phyloP scores from a whole-genome alignment of 2,888 invertebrate genomes.

The Vesta saturnalis region DNA sequence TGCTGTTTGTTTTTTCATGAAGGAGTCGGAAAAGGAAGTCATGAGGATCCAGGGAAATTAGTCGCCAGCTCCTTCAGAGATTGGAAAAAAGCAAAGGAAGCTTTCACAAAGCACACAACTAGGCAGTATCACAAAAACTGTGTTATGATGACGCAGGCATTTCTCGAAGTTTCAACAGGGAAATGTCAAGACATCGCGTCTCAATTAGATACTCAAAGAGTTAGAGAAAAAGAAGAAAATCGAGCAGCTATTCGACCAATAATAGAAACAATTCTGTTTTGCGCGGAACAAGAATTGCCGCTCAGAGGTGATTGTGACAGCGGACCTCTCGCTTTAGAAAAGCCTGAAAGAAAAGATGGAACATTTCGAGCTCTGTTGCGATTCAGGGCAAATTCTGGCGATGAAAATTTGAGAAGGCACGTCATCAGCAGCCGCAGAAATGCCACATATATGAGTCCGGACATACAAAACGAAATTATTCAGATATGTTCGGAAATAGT shows the following conservation, averaged over 20 bases:
- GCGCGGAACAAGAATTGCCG: conserved; percentile 29
- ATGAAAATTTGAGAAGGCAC: conserved; percentile 11
- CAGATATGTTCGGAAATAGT: too few species aligned
- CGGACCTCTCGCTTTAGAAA: conserved; percentile 22
- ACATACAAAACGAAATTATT: background rate
- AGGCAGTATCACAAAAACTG: conserved; percentile 7
- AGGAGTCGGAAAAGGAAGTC: conserved; percentile 6
- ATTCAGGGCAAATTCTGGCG: conserved; percentile 26
- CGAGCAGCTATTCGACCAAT: conserved; percentile 19
- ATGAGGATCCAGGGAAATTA: conserved; percentile 12
- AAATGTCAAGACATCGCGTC: conserved; percentile 10
- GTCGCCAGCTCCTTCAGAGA: conserved; percentile 8
- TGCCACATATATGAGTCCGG: background rate
- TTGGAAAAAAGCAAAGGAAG: conserved; percentile 6
- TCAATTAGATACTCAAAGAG: conserved; percentile 8
- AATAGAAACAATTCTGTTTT: conserved; percentile 31
- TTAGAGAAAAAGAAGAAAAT: conserved; percentile 8
- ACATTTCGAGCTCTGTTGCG: conserved; percentile 27
- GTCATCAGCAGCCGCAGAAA: background rate
- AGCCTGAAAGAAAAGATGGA: conserved; percentile 26
- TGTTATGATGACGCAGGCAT: conserved; percentile 3
- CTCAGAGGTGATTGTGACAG: conserved; percentile 25
- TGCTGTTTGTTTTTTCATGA: conserved; percentile 8
- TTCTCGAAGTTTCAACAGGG: conserved; percentile 12
- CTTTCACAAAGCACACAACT: conserved; percentile 7